Evolutionary conservation across 2,888 invertebrate genomes (phyloP).

Genomic region (Flexamia atlantica): DNA sequence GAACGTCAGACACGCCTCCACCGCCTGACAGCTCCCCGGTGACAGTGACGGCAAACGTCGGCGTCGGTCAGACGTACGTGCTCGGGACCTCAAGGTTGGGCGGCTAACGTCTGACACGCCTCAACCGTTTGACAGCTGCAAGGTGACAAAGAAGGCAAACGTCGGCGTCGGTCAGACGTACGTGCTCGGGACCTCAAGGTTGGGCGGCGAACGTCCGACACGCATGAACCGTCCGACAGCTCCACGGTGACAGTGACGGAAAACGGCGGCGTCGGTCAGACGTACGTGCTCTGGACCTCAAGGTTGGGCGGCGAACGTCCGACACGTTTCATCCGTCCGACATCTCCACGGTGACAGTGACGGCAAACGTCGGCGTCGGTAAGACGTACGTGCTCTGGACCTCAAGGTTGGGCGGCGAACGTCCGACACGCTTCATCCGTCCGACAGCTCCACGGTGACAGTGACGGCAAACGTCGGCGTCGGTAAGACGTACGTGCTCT

Average conservation of each 20-base stretch:
- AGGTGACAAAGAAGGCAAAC: neutral
- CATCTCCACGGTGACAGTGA: constrained; percentile 7
- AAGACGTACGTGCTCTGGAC: constrained; percentile 81
- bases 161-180: constrained; percentile 74
- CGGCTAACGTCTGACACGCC: constrained; percentile 79
- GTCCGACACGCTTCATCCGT: constrained; percentile 80
- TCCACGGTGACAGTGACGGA: constrained; percentile 12
- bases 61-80: constrained; percentile 77
- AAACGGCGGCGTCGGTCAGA: constrained; percentile 69
- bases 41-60: constrained; percentile 18
- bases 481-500: constrained; percentile 79
- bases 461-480: constrained; percentile 14
- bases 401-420: constrained; percentile 80
- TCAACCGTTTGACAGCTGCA: constrained; percentile 77
- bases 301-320: constrained; percentile 80
- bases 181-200: constrained; percentile 82
- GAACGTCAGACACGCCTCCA: constrained; percentile 80
- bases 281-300: constrained; percentile 82
- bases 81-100: constrained; percentile 81
- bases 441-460: constrained; percentile 74
- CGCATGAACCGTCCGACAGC: neutral
- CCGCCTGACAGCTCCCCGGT: constrained; percentile 76
- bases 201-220: constrained; percentile 77
- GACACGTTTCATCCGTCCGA: constrained; percentile 71
- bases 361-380: constrained; percentile 32